phyloP scores from a whole-genome alignment of 2,797 vertebrate species.

The Sparidentex hasta region DNA sequence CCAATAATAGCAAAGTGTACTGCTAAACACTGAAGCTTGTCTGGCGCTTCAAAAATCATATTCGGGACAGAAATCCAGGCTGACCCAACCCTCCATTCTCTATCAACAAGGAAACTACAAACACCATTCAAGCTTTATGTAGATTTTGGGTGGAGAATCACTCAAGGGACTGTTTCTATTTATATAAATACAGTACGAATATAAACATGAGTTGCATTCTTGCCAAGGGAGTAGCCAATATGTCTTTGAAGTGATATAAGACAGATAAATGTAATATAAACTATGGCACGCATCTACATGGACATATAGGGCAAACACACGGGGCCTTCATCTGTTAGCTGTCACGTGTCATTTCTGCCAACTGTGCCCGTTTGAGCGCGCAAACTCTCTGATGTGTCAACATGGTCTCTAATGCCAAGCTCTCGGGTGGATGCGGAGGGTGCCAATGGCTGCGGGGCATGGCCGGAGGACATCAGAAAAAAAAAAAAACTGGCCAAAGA shows the following conservation, averaged over 20 bases:
- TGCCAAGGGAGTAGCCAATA: not conserved
- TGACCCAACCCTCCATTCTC: not conserved
- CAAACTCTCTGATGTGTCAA: constrained; percentile 53
- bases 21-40: too few species aligned
- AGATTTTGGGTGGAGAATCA: not conserved
- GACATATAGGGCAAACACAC: constrained; percentile 41
- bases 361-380: constrained; percentile 27
- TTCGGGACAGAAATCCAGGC: too few species aligned
- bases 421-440: constrained; percentile 21
- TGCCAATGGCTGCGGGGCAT: constrained; percentile 43
- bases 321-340: constrained; percentile 47
- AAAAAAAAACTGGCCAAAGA: constrained; percentile 22
- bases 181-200: not conserved
- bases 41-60: too few species aligned
- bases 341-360: constrained; percentile 43
- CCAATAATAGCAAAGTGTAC: too few species aligned
- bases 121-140: not conserved
- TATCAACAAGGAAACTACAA: not conserved
- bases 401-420: constrained; percentile 41
- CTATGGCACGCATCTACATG: not conserved
- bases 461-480: constrained; percentile 43
- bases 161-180: constrained; percentile 7
- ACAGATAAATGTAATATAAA: constrained; percentile 16
- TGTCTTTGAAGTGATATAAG: constrained; percentile 20
- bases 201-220: not conserved